phyloP scores from a whole-genome alignment of 2,113 vertebrate species.

The Cygnus atratus region DNA sequence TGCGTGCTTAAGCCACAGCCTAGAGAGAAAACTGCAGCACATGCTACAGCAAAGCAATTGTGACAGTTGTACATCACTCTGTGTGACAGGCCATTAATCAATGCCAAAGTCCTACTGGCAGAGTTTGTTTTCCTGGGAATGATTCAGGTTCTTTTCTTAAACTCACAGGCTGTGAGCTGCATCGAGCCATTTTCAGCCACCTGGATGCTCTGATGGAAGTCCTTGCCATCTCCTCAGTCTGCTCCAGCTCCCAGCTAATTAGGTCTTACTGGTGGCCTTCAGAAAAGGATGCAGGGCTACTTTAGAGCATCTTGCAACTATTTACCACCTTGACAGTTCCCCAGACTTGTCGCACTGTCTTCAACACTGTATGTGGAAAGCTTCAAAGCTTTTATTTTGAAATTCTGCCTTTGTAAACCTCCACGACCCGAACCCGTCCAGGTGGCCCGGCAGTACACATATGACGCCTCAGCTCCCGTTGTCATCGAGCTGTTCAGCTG shows the following conservation, averaged over 20 bases:
- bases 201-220: not conserved
- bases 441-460: not conserved
- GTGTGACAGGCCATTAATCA: not conserved
- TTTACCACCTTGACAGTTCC: not conserved
- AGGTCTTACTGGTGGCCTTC: not conserved
- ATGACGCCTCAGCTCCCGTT: not conserved
- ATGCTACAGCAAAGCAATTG: fast-evolving
- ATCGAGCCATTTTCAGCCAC: not conserved
- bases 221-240: not conserved
- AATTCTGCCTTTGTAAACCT: not conserved
- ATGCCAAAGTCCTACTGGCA: not conserved
- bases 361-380: not conserved
- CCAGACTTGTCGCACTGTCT: not conserved
- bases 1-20: not conserved
- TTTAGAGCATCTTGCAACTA: not conserved
- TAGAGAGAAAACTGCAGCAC: fast-evolving
- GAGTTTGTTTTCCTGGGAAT: not conserved
- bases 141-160: not conserved
- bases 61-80: fast-evolving
- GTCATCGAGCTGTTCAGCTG: not conserved
- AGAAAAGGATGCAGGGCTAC: not conserved
- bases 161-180: not conserved
- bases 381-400: not conserved
- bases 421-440: fast-evolving
- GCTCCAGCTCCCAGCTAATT: not conserved